phyloP scores from a whole-genome alignment of 2,797 vertebrate genomes.

The Epinephelus malabaricus region DNA sequence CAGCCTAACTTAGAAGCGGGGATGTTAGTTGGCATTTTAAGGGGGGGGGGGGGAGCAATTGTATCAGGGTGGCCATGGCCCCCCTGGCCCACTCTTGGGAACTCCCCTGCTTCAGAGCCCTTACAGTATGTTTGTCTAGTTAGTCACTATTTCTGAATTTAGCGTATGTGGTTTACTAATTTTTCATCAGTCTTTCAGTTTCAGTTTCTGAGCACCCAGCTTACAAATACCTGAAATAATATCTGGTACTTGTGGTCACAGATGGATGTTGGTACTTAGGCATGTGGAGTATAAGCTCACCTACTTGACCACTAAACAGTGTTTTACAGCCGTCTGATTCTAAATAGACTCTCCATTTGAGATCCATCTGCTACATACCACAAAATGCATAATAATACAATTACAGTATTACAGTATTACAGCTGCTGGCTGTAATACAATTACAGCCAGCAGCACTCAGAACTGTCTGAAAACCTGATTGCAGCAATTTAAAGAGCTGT shows the following conservation, averaged over 20 bases:
- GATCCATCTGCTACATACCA: background rate
- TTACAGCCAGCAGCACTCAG: background rate
- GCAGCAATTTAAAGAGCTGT: background rate
- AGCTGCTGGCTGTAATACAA: background rate
- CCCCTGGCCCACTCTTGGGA: too few relatives aligned
- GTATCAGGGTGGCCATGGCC: too few relatives aligned
- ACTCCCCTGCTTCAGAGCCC: background rate
- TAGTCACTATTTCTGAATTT: background rate
- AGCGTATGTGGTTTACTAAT: too few relatives aligned
- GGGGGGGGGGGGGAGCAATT: too few relatives aligned
- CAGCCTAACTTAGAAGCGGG: too few relatives aligned
- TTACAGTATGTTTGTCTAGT: background rate
- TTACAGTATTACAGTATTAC: background rate
- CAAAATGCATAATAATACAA: background rate
- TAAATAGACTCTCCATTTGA: background rate
- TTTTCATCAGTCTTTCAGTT: too few relatives aligned
- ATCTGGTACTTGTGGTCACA: background rate
- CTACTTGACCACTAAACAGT: background rate
- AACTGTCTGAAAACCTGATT: background rate
- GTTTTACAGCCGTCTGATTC: background rate
- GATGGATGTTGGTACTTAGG: constrained; percentile 5
- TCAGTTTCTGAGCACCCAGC: background rate
- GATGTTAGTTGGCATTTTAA: too few relatives aligned
- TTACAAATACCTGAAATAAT: background rate
- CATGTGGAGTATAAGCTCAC: background rate